Conservation (phyloP, 2,797 vertebrate species). For the Gymnopithys bicolor region DNA sequence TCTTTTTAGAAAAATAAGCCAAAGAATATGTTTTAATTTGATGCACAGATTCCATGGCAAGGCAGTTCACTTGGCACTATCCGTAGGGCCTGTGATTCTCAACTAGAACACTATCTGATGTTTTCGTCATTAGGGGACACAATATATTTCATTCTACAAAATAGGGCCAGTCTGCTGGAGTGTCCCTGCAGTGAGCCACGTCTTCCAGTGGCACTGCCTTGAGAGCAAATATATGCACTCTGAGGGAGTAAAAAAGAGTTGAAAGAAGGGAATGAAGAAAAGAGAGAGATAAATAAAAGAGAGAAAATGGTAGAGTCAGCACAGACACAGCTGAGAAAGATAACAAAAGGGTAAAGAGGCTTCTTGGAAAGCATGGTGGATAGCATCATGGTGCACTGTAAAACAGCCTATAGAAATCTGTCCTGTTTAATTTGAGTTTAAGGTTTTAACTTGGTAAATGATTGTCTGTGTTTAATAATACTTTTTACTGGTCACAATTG, state of each 20-base stretch:
- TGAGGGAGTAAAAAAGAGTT: neutral
- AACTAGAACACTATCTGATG: neutral
- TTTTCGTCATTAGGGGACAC: neutral
- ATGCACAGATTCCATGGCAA: neutral
- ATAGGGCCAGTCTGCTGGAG: neutral
- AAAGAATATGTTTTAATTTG: neutral
- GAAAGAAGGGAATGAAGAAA: neutral
- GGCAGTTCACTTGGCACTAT: neutral
- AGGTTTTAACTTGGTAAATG: neutral
- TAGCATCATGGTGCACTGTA: fast-evolving
- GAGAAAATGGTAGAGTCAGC: fast-evolving
- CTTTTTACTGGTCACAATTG: neutral
- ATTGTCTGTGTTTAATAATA: neutral
- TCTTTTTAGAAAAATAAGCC: neutral
- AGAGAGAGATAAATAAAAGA: neutral
- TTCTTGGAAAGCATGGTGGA: neutral
- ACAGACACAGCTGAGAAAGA: neutral
- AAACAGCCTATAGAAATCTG: neutral
- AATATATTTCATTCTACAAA: neutral
- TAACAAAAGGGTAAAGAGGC: neutral
- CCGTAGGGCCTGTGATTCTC: neutral
- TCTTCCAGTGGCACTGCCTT: neutral
- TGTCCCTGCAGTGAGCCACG: neutral
- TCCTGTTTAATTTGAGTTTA: neutral
- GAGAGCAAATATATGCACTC: neutral